Conservation (phyloP, 2,113 vertebrate genomes). For the Stegastes partitus region DNA sequence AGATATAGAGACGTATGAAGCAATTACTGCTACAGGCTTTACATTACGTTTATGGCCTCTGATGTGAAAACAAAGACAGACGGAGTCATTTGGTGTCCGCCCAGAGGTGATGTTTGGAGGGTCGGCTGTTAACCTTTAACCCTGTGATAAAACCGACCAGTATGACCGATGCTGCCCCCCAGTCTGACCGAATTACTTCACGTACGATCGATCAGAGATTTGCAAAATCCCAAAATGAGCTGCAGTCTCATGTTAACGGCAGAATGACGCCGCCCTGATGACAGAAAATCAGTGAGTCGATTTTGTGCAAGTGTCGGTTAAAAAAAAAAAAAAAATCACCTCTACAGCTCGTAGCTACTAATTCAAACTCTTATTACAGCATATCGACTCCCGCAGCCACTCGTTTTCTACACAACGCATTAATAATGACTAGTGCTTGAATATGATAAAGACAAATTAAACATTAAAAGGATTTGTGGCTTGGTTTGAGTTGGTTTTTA, state of each 20-base stretch:
- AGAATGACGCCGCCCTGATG: rapidly evolving
- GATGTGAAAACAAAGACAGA: conserved; percentile 5
- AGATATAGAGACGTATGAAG: conserved; percentile 19
- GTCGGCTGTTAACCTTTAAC: conserved; percentile 51
- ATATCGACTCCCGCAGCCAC: not conserved
- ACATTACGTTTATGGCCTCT: conserved; percentile 9
- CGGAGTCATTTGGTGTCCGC: not conserved
- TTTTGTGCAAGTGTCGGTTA: not conserved
- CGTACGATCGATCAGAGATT: not conserved
- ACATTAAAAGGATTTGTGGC: too few relatives aligned
- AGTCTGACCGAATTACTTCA: not conserved
- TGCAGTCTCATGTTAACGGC: not conserved
- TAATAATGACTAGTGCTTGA: too few relatives aligned
- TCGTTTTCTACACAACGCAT: not conserved
- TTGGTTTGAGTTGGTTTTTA: not conserved
- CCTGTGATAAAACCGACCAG: conserved; percentile 15
- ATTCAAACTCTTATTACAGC: not conserved
- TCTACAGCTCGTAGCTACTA: not conserved
- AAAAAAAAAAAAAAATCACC: not conserved
- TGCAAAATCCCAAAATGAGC: not conserved
- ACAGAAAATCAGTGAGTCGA: not conserved
- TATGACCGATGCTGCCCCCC: not conserved
- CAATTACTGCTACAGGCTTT: conserved; percentile 7
- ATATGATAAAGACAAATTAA: too few relatives aligned
- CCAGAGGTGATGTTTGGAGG: not conserved